phyloP scores from a whole-genome alignment of 2,888 invertebrate genomes.

The Drosophila kambysellisi region DNA sequence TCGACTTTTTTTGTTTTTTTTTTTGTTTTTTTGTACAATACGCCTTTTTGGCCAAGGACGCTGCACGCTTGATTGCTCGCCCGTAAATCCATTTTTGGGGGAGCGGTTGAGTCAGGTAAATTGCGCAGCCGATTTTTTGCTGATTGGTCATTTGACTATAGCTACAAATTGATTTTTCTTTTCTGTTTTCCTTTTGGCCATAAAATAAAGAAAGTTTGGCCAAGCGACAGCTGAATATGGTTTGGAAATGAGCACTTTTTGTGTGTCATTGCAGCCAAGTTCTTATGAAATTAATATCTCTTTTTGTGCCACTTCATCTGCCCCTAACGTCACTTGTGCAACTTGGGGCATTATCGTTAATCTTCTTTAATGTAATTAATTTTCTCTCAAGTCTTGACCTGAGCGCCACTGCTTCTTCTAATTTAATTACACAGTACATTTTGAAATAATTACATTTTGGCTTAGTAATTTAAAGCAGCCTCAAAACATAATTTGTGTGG shows the following conservation, averaged over 20 bases:
- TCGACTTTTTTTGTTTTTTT: conserved; percentile 24
- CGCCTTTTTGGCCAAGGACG: conserved; percentile 19
- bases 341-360: conserved; percentile 20
- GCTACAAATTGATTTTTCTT: conserved; percentile 19
- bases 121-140: conserved; percentile 33
- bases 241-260: not conserved
- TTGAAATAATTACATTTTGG: conserved; percentile 2
- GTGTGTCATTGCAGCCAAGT: conserved; percentile 10
- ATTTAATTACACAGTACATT: conserved; percentile 3
- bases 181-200: not conserved
- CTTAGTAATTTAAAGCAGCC: not conserved
- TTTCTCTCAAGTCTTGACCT: not conserved
- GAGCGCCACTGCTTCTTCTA: not conserved
- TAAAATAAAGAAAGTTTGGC: not conserved
- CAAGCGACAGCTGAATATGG: not conserved
- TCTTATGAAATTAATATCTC: conserved; percentile 15
- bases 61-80: conserved; percentile 65
- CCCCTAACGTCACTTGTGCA: not conserved
- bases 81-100: conserved; percentile 48
- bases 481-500: not conserved
- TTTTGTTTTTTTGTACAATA: not conserved
- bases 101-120: conserved; percentile 31
- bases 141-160: conserved; percentile 58
- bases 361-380: conserved; percentile 10
- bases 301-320: not conserved